Evolutionary conservation across 1,140 invertebrate species (phyloP).

Genomic region (Platyscapa corneri): DNA sequence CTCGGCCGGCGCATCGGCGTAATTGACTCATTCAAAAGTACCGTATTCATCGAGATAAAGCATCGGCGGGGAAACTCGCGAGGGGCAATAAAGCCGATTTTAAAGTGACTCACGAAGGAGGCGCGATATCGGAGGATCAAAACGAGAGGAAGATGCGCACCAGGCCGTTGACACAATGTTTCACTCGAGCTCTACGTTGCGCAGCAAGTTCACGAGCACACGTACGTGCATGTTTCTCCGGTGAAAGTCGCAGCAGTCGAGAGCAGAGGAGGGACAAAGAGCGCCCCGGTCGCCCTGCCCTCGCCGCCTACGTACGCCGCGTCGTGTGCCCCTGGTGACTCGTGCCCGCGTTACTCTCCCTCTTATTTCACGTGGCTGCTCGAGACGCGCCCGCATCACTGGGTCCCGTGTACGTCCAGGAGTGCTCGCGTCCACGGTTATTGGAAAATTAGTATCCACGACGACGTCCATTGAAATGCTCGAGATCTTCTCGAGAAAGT

Average conservation of each 20-base stretch:
- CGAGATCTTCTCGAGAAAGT: slow-evolving; percentile 1
- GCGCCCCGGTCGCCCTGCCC: background rate
- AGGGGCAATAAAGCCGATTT: no score
- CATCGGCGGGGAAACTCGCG: no score
- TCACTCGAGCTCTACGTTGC: background rate
- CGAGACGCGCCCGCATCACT: background rate
- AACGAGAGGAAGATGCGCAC: background rate
- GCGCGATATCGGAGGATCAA: background rate
- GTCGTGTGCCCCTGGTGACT: background rate
- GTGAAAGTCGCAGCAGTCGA: background rate
- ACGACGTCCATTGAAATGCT: background rate
- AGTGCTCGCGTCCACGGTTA: background rate
- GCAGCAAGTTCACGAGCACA: slow-evolving; percentile 1
- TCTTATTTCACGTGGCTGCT: background rate
- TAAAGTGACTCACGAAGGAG: no score
- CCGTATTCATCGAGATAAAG: no score
- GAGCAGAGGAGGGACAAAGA: background rate
- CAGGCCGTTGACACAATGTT: background rate
- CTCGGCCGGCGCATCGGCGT: no score
- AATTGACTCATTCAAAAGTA: no score
- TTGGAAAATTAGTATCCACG: background rate
- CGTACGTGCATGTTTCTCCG: background rate
- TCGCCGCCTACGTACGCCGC: background rate
- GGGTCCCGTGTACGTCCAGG: no score
- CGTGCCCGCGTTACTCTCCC: background rate